Percentiles rank a stretch among this genome's conserved stretches.
Evolutionary conservation across 2,888 invertebrate species (phyloP).

Genomic region (Uloborus plumipes): DNA sequence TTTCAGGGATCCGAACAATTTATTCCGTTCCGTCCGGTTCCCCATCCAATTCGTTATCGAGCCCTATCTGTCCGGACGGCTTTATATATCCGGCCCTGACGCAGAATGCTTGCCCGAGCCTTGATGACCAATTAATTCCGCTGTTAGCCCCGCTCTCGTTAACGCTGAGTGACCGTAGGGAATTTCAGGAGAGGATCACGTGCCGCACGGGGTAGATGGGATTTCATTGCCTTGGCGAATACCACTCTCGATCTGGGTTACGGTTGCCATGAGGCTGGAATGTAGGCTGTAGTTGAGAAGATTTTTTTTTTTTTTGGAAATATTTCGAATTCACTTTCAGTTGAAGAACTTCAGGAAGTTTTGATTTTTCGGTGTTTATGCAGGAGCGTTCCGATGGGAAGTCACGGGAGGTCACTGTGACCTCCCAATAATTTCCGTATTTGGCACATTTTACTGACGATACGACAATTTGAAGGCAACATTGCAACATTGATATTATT

Average conservation of each 20-base stretch:
- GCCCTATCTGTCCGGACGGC: background rate
- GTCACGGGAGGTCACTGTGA: no score
- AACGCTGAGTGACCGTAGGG: conserved; percentile 1
- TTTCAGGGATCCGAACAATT: conserved; percentile 11
- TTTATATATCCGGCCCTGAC: conserved; percentile 7
- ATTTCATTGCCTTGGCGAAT: background rate
- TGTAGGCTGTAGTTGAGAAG: background rate
- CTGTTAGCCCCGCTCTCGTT: conserved; percentile 8
- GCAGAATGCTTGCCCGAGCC: conserved; percentile 1
- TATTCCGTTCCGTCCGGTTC: conserved; percentile 22
- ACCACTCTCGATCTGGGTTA: background rate
- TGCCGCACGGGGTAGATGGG: conserved; percentile 7
- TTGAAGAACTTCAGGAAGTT: no score
- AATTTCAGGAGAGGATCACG: no score
- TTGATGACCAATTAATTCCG: conserved; percentile 38
- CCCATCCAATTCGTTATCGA: conserved; percentile 32
- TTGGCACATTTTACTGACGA: no score
- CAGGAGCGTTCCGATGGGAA: no score
- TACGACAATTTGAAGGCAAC: no score
- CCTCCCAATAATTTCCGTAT: no score
- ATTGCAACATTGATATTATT: no score
- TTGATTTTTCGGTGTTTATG: no score
- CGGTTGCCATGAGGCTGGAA: background rate
- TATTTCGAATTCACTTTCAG: no score
- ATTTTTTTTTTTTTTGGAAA: no score